Conservation (phyloP, 92 coral and sea anemone genomes). For the Desmophyllum pertusum region DNA sequence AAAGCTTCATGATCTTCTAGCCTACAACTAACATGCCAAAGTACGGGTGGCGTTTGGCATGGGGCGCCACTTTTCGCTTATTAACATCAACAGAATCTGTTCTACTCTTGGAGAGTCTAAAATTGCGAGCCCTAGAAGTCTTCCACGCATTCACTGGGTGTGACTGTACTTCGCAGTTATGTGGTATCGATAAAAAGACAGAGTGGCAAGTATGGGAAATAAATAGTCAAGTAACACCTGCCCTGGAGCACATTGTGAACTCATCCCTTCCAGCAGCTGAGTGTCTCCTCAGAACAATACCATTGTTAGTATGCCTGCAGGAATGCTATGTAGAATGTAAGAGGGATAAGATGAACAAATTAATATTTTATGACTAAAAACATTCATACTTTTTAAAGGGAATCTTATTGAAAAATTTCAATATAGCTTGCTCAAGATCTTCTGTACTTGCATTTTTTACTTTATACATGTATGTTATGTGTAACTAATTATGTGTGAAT, state of each 20-base stretch:
- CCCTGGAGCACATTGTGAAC: constrained; percentile 40
- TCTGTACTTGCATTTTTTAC: too few species aligned
- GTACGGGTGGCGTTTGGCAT: constrained; percentile 70
- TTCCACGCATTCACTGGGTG: constrained; percentile 71
- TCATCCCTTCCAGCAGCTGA: constrained; percentile 53
- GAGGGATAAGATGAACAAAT: too few species aligned
- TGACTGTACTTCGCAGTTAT: constrained; percentile 53
- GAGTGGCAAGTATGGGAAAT: constrained; percentile 60
- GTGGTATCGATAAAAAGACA: constrained; percentile 55
- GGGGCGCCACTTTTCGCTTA: too few species aligned
- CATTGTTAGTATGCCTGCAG: too few species aligned
- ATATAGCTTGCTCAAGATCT: too few species aligned
- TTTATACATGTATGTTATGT: too few species aligned
- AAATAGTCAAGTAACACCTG: constrained; percentile 17
- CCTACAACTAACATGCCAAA: constrained; percentile 39
- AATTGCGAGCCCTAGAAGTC: constrained; percentile 46
- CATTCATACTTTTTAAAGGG: too few species aligned
- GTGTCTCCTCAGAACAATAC: too few species aligned
- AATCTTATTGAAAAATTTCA: too few species aligned
- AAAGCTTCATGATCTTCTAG: constrained; percentile 59
- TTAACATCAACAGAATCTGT: constrained; percentile 57
- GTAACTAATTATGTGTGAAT: too few species aligned
- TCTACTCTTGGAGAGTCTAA: constrained; percentile 52
- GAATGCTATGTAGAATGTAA: too few species aligned
- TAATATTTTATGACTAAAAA: too few species aligned